Evolutionary conservation across 2,797 vertebrate species (phyloP).

Genomic region (Gadopsis bispinosus): DNA sequence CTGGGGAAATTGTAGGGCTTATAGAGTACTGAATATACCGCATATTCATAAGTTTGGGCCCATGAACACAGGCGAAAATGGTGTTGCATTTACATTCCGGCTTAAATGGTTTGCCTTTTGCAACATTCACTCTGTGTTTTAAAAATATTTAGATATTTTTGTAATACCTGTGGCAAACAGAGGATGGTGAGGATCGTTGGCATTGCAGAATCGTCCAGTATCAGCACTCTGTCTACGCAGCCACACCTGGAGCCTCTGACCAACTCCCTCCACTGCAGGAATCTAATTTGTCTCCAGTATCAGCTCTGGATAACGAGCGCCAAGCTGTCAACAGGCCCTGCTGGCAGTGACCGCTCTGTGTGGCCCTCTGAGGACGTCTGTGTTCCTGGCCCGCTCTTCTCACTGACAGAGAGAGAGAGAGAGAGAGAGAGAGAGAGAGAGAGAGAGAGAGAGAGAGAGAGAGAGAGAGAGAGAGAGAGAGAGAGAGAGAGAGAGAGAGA

Average conservation of each 20-base stretch:
- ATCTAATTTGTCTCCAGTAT: conserved; percentile 77
- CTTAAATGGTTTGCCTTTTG: too few relatives aligned
- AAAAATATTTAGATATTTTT: too few relatives aligned
- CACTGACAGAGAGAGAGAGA: conserved; percentile 50
- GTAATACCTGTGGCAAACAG: neutral
- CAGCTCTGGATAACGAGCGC: conserved; percentile 75
- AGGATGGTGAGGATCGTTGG: neutral
- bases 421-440: conserved; percentile 8
- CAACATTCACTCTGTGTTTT: too few relatives aligned
- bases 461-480: too few relatives aligned
- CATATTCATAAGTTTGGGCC: neutral
- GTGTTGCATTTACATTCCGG: neutral
- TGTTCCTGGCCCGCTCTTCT: conserved; percentile 53
- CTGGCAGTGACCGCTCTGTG: conserved; percentile 63
- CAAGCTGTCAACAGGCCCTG: conserved; percentile 72
- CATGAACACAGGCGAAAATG: neutral
- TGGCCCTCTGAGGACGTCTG: conserved; percentile 66
- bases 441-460: too few relatives aligned
- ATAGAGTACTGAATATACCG: neutral
- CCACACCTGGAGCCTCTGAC: conserved; percentile 59
- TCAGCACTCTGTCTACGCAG: conserved; percentile 5
- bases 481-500: conserved; percentile 4
- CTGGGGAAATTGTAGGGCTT: too few relatives aligned
- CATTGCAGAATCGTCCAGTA: neutral
- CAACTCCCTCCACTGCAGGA: conserved; percentile 51